Percentiles rank a stretch among this genome's conserved stretches.
These are phyloP conservation scores for Polia nebulosa DNA, from an alignment of 2,888 invertebrate species.

Conservation along the genomic window DNA sequence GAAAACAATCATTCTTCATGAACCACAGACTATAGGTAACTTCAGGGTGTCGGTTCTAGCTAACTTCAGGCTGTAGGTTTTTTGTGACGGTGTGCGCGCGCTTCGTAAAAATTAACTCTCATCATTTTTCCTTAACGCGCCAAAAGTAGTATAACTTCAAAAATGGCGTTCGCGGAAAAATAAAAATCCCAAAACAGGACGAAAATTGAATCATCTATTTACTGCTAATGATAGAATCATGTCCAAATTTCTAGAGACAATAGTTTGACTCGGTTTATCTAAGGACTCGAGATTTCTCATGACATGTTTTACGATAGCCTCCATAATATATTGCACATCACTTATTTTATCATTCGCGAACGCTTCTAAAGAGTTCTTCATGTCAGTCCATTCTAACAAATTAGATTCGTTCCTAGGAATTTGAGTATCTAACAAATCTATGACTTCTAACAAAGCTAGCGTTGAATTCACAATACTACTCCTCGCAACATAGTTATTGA, in stretches of 20 bases:
- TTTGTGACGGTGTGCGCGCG: too few relatives aligned
- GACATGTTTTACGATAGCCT: conserved; percentile 38
- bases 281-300: conserved; percentile 38
- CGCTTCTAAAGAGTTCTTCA: conserved; percentile 57
- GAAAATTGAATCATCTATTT: not conserved
- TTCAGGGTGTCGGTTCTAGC: too few relatives aligned
- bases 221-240: not conserved
- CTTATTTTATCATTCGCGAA: conserved; percentile 61
- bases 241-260: conserved; percentile 45
- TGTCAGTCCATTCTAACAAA: conserved; percentile 63
- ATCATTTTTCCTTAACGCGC: too few relatives aligned
- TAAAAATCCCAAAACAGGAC: conserved; percentile 14
- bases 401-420: conserved; percentile 63
- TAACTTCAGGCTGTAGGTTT: too few relatives aligned
- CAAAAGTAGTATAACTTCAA: too few relatives aligned
- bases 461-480: conserved; percentile 64
- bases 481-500: conserved; percentile 35
- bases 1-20: too few relatives aligned
- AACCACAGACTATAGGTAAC: too few relatives aligned
- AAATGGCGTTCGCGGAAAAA: too few relatives aligned
- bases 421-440: conserved; percentile 67
- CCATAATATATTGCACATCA: conserved; percentile 61
- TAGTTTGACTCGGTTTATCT: not conserved
- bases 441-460: conserved; percentile 69
- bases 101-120: too few relatives aligned